Percentiles rank a stretch among this genome's conserved stretches.
These are phyloP conservation scores for Sialia sialis DNA, from an alignment of 2,113 vertebrate species.

Conservation along the genomic window DNA sequence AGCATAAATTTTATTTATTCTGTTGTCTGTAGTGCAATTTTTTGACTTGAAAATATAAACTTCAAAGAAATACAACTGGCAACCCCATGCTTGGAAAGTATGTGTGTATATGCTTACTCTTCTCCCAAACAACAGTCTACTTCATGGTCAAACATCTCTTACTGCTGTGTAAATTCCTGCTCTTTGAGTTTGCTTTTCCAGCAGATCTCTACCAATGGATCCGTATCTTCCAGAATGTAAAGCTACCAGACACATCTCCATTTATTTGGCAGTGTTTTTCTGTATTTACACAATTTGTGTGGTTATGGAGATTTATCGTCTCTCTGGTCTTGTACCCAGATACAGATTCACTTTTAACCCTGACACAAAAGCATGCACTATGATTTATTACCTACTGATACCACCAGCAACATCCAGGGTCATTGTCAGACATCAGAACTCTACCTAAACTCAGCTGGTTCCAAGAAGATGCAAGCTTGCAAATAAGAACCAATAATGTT, in stretches of 20 bases:
- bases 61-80: neutral
- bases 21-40: neutral
- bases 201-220: neutral
- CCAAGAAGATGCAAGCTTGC: neutral
- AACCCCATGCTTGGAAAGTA: neutral
- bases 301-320: no score
- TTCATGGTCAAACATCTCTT: neutral
- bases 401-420: neutral
- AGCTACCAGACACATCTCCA: neutral
- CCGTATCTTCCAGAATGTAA: neutral
- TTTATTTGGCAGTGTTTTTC: no score
- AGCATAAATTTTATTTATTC: neutral
- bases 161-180: neutral
- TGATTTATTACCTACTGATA: neutral
- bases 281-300: no score
- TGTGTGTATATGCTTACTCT: neutral
- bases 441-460: neutral
- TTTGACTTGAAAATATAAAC: neutral
- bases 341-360: neutral
- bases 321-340: no score
- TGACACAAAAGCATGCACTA: neutral
- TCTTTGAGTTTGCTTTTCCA: neutral
- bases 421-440: neutral
- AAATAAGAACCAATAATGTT: neutral
- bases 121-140: neutral